These are phyloP conservation scores for Gila orcuttii DNA, from an alignment of 2,113 vertebrate species.

Conservation along the genomic window DNA sequence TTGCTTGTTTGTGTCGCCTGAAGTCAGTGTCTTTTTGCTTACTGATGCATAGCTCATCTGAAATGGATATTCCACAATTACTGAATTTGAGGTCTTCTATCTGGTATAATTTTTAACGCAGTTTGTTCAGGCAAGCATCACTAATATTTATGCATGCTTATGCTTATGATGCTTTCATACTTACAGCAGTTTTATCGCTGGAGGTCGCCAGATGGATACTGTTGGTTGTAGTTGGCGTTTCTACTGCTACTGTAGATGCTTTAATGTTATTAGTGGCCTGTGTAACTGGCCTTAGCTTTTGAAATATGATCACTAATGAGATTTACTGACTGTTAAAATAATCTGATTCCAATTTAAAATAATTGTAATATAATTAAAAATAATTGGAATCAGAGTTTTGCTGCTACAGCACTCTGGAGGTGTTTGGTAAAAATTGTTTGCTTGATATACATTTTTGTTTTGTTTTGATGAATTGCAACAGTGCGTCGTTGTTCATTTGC, in stretches of 20 bases:
- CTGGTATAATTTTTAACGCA: not conserved
- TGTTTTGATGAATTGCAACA: not conserved
- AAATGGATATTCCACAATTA: not conserved
- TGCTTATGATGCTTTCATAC: not conserved
- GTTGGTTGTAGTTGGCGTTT: not conserved
- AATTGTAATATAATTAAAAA: not conserved
- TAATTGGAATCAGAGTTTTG: not conserved
- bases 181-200: not conserved
- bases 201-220: not conserved
- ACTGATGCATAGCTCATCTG: not conserved
- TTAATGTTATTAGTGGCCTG: not conserved
- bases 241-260: not conserved
- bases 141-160: not conserved
- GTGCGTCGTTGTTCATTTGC: not conserved
- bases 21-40: not conserved
- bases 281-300: not conserved
- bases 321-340: not conserved
- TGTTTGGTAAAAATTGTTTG: too few species aligned
- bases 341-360: not conserved
- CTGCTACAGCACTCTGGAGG: not conserved
- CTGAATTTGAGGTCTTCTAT: not conserved
- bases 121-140: not conserved
- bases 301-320: not conserved
- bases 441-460: too few species aligned
- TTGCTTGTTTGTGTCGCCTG: conserved; percentile 27